These are phyloP conservation scores for Tetragnatha versicolor DNA, from an alignment of 1,140 invertebrate genomes.

Conservation along the genomic window DNA sequence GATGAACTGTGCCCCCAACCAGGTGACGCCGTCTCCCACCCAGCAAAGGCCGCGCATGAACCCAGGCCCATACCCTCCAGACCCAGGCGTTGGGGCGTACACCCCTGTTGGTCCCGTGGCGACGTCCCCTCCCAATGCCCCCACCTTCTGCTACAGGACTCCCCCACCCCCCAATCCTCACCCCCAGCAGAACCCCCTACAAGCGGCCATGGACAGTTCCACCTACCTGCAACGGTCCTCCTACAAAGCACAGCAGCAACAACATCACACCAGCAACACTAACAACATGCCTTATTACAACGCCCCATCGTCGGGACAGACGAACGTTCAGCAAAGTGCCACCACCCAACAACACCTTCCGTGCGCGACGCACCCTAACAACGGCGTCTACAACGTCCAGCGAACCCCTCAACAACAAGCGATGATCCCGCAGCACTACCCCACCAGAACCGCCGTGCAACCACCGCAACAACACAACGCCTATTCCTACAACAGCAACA, in stretches of 20 bases:
- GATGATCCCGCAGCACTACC: slow-evolving; percentile 9
- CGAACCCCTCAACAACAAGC: slow-evolving; percentile 12
- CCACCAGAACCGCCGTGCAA: slow-evolving; percentile 23
- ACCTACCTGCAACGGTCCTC: slow-evolving; percentile 18
- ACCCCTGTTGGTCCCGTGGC: slow-evolving; percentile 25
- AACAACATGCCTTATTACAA: slow-evolving; percentile 46
- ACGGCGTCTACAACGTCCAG: slow-evolving; percentile 22
- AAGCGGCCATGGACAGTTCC: slow-evolving; percentile 1
- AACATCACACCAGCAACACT: too few relatives aligned
- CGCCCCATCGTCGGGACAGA: slow-evolving; percentile 19
- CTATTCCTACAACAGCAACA: slow-evolving; percentile 3
- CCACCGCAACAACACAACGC: slow-evolving; percentile 20
- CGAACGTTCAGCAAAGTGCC: not conserved
- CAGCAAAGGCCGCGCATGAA: slow-evolving; percentile 28
- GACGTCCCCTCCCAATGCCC: slow-evolving; percentile 28
- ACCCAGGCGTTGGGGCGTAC: slow-evolving; percentile 49
- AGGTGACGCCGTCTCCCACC: slow-evolving; percentile 5
- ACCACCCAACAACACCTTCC: slow-evolving; percentile 10
- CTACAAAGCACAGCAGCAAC: slow-evolving; percentile 23
- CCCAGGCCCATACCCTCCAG: slow-evolving; percentile 36
- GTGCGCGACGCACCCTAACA: slow-evolving; percentile 25
- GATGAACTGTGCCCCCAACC: not conserved
- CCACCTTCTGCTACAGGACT: slow-evolving; percentile 48
- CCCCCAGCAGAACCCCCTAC: slow-evolving; percentile 7
- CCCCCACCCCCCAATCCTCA: slow-evolving; percentile 36